A percentile compares a stretch with the other conserved stretches of the same genome.
Evolutionary conservation across 2,888 invertebrate genomes (phyloP).

Genomic region (Chloroclysta siterata): DNA sequence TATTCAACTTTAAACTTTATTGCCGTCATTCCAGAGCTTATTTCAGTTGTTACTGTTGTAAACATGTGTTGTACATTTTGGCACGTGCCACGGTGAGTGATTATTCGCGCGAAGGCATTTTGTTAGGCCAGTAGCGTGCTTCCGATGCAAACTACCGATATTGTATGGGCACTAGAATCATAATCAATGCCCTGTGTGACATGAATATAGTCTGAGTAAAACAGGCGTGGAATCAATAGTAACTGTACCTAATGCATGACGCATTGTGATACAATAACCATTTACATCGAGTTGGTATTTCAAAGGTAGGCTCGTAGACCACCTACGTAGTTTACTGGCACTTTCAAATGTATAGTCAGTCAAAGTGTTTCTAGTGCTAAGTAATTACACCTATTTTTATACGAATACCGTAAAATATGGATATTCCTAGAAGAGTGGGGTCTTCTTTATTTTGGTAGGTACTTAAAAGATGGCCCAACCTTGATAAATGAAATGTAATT

Average conservation of each 20-base stretch:
- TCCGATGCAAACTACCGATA: constrained; percentile 48
- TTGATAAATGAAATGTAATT: too few species aligned
- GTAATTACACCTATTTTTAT: too few species aligned
- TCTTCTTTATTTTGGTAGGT: too few species aligned
- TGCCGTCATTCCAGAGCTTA: constrained; percentile 12
- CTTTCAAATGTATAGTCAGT: background rate
- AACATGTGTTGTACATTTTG: constrained; percentile 34
- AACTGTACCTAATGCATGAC: constrained; percentile 38
- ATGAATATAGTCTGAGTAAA: constrained; percentile 52
- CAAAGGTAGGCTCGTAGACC: constrained; percentile 4
- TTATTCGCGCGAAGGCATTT: constrained; percentile 45
- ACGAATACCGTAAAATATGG: too few species aligned
- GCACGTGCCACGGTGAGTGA: constrained; percentile 36
- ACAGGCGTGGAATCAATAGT: constrained; percentile 40
- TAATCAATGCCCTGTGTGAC: constrained; percentile 61
- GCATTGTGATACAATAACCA: constrained; percentile 40
- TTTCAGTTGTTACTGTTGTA: constrained; percentile 17
- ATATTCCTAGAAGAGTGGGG: too few species aligned
- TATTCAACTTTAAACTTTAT: constrained; percentile 28
- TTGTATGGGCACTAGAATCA: constrained; percentile 54
- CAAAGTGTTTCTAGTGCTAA: background rate
- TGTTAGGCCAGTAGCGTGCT: constrained; percentile 48
- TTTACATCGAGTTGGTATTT: constrained; percentile 1
- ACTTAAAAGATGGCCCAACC: too few species aligned
- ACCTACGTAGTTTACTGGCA: background rate